Percentiles rank a stretch among this genome's conserved stretches.
Evolutionary conservation across 2,113 vertebrate genomes (phyloP).

Genomic region (Nymphicus hollandicus): DNA sequence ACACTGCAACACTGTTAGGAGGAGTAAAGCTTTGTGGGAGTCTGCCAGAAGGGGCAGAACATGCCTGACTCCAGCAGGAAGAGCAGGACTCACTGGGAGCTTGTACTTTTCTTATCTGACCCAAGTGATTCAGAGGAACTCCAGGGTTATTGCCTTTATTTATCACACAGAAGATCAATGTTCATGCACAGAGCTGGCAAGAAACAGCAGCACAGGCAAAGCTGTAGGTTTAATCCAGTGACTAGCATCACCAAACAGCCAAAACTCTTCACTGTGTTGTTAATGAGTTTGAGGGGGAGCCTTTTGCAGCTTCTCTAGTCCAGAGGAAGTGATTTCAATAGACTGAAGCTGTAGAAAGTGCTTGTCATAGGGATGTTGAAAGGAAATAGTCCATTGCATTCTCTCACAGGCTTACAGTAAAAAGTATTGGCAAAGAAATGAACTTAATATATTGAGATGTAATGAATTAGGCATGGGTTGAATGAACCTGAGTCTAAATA

Average conservation of each 20-base stretch:
- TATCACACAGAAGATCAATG: background rate
- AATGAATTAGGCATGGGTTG: background rate
- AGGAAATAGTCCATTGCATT: background rate
- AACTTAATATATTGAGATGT: background rate
- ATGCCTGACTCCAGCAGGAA: background rate
- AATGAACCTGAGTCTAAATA: background rate
- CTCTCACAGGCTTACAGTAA: background rate
- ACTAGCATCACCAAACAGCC: background rate
- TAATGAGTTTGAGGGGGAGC: background rate
- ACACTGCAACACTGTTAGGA: conserved; percentile 35
- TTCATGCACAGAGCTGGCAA: background rate
- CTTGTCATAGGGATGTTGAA: background rate
- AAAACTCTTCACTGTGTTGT: background rate
- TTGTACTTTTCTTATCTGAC: conserved; percentile 14
- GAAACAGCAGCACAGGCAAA: background rate
- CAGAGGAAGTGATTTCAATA: background rate
- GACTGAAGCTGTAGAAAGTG: background rate
- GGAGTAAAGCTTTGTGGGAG: background rate
- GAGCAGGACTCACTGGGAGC: background rate
- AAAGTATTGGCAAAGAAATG: background rate
- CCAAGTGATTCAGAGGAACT: background rate
- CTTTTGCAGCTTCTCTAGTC: background rate
- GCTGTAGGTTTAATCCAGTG: background rate
- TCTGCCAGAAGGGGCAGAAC: conserved; percentile 33
- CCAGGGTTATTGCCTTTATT: background rate